These are phyloP conservation scores for Hydrolagus colliei DNA, from an alignment of 2,797 vertebrate species.

Conservation along the genomic window DNA sequence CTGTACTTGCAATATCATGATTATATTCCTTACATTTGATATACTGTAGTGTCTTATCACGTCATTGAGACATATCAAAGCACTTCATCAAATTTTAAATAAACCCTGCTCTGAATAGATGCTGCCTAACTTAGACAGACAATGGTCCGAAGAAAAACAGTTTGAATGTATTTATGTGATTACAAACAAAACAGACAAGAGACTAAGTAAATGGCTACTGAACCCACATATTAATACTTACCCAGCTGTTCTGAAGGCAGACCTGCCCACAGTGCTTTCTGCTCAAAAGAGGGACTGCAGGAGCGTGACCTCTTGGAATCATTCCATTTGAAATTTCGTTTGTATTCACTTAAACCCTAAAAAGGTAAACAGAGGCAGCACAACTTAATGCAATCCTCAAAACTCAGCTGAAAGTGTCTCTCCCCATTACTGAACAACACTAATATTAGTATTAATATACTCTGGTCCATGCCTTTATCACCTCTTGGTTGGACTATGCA, in stretches of 20 bases:
- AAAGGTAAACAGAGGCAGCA: slow-evolving; percentile 28
- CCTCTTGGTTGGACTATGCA: too few species aligned
- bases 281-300: slow-evolving; percentile 45
- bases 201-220: background rate
- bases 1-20: too few species aligned
- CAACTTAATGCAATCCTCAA: background rate
- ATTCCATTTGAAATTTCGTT: slow-evolving; percentile 60
- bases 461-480: too few species aligned
- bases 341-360: slow-evolving; percentile 69
- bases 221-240: slow-evolving; percentile 43
- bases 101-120: too few species aligned
- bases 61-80: too few species aligned
- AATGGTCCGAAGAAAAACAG: background rate
- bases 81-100: too few species aligned
- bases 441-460: too few species aligned
- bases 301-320: slow-evolving; percentile 43
- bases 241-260: slow-evolving; percentile 68
- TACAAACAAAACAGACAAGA: background rate
- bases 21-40: too few species aligned
- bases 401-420: background rate
- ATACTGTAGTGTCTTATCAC: too few species aligned
- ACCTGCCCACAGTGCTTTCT: slow-evolving; percentile 58
- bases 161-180: background rate
- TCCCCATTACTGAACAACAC: background rate
- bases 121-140: too few species aligned